A percentile compares a stretch with the other conserved stretches of the same genome.
These are phyloP conservation scores for Urocolius indicus DNA, from an alignment of 2,113 vertebrate genomes.

Conservation along the genomic window DNA sequence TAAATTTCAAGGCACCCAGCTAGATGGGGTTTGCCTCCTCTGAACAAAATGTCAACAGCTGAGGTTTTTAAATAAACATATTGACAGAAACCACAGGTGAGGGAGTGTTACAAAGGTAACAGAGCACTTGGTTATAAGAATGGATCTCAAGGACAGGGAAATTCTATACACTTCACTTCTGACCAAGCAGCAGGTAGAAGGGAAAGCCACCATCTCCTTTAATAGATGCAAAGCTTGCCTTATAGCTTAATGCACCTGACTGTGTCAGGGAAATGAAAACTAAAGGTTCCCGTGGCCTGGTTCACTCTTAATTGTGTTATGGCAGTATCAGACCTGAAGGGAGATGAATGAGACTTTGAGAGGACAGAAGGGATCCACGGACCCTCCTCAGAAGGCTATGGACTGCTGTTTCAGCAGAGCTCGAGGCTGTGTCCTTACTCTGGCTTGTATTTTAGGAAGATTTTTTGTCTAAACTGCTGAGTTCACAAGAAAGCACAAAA, in stretches of 20 bases:
- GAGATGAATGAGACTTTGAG: neutral
- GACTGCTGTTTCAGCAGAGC: neutral
- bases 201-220: neutral
- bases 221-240: neutral
- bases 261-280: slow-evolving; percentile 7
- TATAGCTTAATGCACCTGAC: slow-evolving; percentile 18
- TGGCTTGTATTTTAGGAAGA: neutral
- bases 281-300: neutral
- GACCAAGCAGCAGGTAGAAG: neutral
- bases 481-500: neutral
- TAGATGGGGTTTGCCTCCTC: slow-evolving; percentile 28
- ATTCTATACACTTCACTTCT: neutral
- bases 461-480: neutral
- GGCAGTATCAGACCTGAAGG: neutral
- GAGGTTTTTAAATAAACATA: slow-evolving; percentile 13
- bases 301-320: slow-evolving; percentile 19
- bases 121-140: neutral
- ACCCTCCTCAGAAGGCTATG: neutral
- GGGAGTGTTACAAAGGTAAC: neutral
- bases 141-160: neutral
- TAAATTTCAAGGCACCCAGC: slow-evolving; percentile 40
- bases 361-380: neutral
- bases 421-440: neutral
- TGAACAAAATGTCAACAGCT: slow-evolving; percentile 17
- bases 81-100: neutral